Conservation (phyloP, 2,888 invertebrate genomes). For the Lithophane ornitopus region DNA sequence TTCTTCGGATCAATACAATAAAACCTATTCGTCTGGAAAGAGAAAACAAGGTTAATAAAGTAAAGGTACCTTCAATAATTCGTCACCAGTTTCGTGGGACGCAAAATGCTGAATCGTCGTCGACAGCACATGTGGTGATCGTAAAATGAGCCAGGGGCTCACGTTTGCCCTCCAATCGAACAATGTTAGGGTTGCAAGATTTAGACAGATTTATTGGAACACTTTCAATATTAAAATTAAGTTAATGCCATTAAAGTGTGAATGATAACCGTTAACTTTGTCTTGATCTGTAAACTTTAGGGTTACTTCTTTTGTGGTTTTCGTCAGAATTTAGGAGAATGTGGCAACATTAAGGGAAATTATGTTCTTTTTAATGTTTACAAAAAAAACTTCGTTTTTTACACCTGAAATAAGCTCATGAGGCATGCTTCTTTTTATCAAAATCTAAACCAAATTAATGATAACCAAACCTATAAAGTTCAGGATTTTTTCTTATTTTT, state of each 20-base stretch:
- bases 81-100: conserved; percentile 60
- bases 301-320: conserved; percentile 25
- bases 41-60: conserved; percentile 69
- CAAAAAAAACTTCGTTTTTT: background rate
- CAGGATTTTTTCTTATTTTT: no score
- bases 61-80: conserved; percentile 72
- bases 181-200: conserved; percentile 59
- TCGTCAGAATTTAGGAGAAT: conserved; percentile 3
- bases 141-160: conserved; percentile 68
- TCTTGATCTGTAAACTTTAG: conserved; percentile 44
- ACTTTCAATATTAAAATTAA: conserved; percentile 60
- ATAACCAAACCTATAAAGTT: no score
- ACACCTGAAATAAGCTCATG: background rate
- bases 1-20: conserved; percentile 53
- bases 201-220: conserved; percentile 45
- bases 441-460: no score
- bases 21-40: conserved; percentile 59
- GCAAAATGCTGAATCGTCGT: conserved; percentile 66
- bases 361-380: background rate
- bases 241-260: conserved; percentile 54
- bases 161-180: conserved; percentile 58
- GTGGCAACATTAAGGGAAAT: background rate
- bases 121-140: conserved; percentile 71
- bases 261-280: conserved; percentile 58
- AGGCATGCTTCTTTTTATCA: background rate